Evolutionary conservation across 2,888 invertebrate species (phyloP), one percentile per base, ranked within the genome.

Genomic region (Diarsia dahlii): DNA sequence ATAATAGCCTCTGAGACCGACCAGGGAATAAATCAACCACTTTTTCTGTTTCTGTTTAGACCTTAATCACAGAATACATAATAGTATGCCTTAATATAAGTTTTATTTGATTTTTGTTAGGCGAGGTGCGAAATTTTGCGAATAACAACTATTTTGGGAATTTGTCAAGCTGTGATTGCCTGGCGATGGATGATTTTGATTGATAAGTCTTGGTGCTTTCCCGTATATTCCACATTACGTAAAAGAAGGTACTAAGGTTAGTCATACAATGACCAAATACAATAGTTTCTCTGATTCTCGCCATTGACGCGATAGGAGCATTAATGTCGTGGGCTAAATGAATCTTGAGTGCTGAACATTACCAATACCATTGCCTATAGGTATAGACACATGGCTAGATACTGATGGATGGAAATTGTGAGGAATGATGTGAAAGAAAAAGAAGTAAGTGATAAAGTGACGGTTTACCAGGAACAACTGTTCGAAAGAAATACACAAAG

Each of bases 11-110:
- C 64, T 64, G 81, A 76, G 79, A 39, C 77, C 54, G 63, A 52
- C 64, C 20, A 46, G 45, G 66, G 70, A 71, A 85, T 84, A 84
- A 80, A 89, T 84, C 86, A 85, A 76, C 63, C 46, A 60, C 54
- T 74, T 81, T 73, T 85, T 63, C 15, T 68, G 13, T 62, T 62
- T 60, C 56, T 74, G 58, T 64, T 71, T n/a, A 13, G 56, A 70
- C 6, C 48, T 62, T n/a, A n/a, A n/a, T 13, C n/a, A 60, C 46
- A n/a, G n/a, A n/a, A n/a, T n/a, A n/a, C n/a, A n/a, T n/a, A n/a
- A n/a, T n/a, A n/a, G n/a, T n/a, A n/a, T n/a, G n/a, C n/a, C n/a
- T n/a, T n/a, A n/a, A n/a, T n/a, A n/a, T n/a, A n/a, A n/a, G n/a
- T 71, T 75, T 81, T 70, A 71, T 81, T 83, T 80, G 28, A 66